Conservation (phyloP, 2,113 vertebrate species). For the Etheostoma cragini region DNA sequence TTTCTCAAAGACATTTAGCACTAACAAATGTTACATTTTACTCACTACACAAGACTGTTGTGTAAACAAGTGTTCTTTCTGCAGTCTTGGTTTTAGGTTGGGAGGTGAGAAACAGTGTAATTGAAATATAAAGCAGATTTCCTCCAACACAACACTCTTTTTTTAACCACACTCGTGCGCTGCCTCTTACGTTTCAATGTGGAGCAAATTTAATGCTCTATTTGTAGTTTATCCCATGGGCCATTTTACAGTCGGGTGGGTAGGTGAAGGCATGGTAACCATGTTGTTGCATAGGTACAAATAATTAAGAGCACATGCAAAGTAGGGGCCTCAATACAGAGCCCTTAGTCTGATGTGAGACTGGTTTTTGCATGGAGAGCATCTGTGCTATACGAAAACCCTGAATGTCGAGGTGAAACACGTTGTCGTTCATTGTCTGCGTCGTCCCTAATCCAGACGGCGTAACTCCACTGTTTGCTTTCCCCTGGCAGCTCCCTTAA, state of each 20-base stretch:
- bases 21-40: conserved; percentile 26
- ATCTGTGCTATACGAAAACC: conserved; percentile 43
- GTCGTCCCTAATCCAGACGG: conserved; percentile 68
- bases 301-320: neutral
- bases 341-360: neutral
- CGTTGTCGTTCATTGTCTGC: conserved; percentile 59
- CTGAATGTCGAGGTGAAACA: conserved; percentile 26
- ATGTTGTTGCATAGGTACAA: conserved; percentile 40
- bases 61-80: conserved; percentile 30
- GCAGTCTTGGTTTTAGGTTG: conserved; percentile 22
- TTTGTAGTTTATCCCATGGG: conserved; percentile 79
- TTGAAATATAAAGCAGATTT: conserved; percentile 56
- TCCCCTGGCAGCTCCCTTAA: conserved; percentile 41
- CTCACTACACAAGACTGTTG: conserved; percentile 45
- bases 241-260: conserved; percentile 66
- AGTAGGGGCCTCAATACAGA: neutral
- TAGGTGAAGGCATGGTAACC: conserved; percentile 32
- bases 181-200: conserved; percentile 65
- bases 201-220: conserved; percentile 85
- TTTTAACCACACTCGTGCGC: conserved; percentile 18
- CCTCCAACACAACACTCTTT: conserved; percentile 30
- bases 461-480: conserved; percentile 52
- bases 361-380: conserved; percentile 5
- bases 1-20: conserved; percentile 34
- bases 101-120: conserved; percentile 37